These are phyloP conservation scores for Pilophorus perplexus DNA, from an alignment of 2,888 invertebrate species.

Conservation along the genomic window DNA sequence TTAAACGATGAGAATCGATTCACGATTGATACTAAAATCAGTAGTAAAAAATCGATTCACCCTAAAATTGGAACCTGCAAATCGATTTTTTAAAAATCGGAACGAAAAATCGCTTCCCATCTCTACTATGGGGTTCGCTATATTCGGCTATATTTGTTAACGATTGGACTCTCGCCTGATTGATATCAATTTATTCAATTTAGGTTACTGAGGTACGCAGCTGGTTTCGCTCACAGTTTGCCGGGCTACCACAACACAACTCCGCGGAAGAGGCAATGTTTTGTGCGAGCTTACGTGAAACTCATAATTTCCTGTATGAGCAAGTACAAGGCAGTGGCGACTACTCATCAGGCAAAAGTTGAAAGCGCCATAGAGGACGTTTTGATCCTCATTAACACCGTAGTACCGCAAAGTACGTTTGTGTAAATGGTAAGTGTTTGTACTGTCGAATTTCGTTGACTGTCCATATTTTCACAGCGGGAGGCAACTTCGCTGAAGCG, in stretches of 20 bases:
- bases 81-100: too few species aligned
- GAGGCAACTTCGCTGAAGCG: conserved; percentile 53
- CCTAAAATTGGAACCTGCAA: too few species aligned
- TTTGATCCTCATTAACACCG: conserved; percentile 57
- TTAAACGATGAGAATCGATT: too few species aligned
- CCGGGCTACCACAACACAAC: conserved; percentile 55
- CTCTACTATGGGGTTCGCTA: too few species aligned
- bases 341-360: conserved; percentile 56
- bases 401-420: conserved; percentile 52
- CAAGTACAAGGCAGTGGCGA: conserved; percentile 56
- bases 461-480: conserved; percentile 51
- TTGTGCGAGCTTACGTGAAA: conserved; percentile 61
- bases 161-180: too few species aligned
- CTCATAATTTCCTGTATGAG: conserved; percentile 59
- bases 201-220: conserved; percentile 62
- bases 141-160: too few species aligned
- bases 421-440: too few species aligned
- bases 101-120: too few species aligned
- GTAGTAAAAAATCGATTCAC: too few species aligned
- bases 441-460: background rate
- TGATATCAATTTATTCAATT: too few species aligned
- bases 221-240: conserved; percentile 57
- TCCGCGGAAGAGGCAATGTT: conserved; percentile 60
- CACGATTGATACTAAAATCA: too few species aligned
- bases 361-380: conserved; percentile 55